Conservation (phyloP, 2,113 vertebrate species). For the Dasyurus viverrinus region DNA sequence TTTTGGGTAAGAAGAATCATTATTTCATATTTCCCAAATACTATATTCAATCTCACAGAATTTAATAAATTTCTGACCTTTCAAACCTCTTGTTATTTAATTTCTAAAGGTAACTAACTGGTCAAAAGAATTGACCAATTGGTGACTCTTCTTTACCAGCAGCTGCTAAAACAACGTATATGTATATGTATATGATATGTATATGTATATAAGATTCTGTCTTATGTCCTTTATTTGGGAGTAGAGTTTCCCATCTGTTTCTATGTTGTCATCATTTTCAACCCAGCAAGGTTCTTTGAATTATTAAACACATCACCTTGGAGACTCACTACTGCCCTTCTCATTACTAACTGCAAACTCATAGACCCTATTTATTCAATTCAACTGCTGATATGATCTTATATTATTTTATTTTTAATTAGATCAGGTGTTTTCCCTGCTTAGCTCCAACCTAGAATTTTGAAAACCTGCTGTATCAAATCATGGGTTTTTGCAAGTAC, state of each 20-base stretch:
- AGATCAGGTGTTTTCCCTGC: background rate
- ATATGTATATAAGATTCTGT: conserved; percentile 45
- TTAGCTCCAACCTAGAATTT: background rate
- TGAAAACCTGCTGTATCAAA: conserved; percentile 48
- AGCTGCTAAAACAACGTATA: conserved; percentile 38
- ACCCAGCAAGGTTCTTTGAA: conserved; percentile 41
- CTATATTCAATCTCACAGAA: conserved; percentile 21
- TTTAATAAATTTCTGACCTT: conserved; percentile 32
- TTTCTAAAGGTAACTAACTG: conserved; percentile 58
- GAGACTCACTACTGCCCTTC: conserved; percentile 11
- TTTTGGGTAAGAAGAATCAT: conserved; percentile 54
- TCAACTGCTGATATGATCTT: conserved; percentile 8
- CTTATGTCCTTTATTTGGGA: conserved; percentile 68
- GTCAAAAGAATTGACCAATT: conserved; percentile 47
- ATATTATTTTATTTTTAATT: background rate
- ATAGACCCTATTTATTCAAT: conserved; percentile 10
- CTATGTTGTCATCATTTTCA: conserved; percentile 63
- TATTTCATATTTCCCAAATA: conserved; percentile 37
- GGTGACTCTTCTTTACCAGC: conserved; percentile 63
- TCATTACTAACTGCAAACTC: conserved; percentile 17
- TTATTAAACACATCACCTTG: conserved; percentile 7
- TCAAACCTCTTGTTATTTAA: conserved; percentile 50
- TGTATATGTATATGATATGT: too few species aligned
- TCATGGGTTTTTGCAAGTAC: background rate
- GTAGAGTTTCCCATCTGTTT: conserved; percentile 68